A percentile compares a stretch with the other conserved stretches of the same genome.
These are phyloP conservation scores for Cryptotis parvus DNA, from an alignment of 2,113 vertebrate genomes.

Conservation along the genomic window DNA sequence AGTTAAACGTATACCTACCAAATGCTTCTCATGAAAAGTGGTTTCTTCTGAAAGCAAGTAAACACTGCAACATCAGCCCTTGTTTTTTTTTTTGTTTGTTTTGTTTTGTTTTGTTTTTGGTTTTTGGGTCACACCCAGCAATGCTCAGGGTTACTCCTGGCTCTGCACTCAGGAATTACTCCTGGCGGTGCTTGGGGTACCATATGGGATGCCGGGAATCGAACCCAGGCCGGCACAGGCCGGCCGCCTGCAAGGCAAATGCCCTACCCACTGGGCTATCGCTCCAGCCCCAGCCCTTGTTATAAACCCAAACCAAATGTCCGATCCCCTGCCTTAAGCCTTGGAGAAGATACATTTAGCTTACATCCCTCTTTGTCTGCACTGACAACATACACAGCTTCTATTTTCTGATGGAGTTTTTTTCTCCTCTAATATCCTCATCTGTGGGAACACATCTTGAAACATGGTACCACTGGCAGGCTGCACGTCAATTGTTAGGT, in stretches of 20 bases:
- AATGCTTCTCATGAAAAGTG: background rate
- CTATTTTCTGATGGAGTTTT: background rate
- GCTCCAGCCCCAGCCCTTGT: too few relatives aligned
- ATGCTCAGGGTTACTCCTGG: too few relatives aligned
- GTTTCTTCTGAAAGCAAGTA: background rate
- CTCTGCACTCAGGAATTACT: too few relatives aligned
- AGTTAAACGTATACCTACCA: background rate
- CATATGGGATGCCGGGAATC: too few relatives aligned
- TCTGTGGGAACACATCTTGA: background rate
- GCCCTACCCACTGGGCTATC: too few relatives aligned
- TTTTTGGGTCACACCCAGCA: too few relatives aligned
- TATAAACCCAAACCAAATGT: background rate
- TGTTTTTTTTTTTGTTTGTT: too few relatives aligned
- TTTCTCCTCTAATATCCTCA: background rate
- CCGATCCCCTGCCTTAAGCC: background rate
- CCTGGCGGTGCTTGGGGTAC: too few relatives aligned
- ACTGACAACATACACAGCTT: background rate
- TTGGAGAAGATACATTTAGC: background rate
- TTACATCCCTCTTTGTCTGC: background rate
- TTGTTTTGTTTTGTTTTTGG: too few relatives aligned
- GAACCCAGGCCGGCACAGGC: too few relatives aligned
- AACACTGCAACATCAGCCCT: background rate
- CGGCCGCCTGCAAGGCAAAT: too few relatives aligned
- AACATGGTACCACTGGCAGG: background rate
- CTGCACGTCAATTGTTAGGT: background rate